These are phyloP conservation scores for Steinernema khuongi DNA, from an alignment of 1,140 invertebrate species.

Conservation along the genomic window DNA sequence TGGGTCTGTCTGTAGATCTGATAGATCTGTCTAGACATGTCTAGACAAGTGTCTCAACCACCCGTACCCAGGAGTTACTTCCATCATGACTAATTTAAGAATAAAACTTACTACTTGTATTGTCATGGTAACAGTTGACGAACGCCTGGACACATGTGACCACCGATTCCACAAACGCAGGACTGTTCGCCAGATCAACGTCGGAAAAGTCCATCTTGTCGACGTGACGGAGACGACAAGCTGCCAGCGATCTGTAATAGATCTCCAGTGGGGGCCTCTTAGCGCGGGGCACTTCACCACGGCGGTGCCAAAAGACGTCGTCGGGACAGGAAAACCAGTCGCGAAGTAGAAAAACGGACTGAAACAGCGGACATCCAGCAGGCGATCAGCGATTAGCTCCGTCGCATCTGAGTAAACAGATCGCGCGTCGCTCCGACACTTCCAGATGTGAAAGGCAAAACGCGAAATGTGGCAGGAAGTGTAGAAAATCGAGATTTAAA, in stretches of 20 bases:
- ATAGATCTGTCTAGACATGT: no score
- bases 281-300: background rate
- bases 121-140: background rate
- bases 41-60: background rate
- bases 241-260: background rate
- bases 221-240: no score
- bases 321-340: conserved; percentile 1
- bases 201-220: no score
- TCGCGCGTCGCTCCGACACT: conserved; percentile 10
- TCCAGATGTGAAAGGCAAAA: no score
- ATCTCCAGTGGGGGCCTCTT: background rate
- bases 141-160: conserved; percentile 1
- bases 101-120: background rate
- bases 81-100: background rate
- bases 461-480: no score
- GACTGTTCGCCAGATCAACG: background rate
- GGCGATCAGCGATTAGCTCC: conserved; percentile 11
- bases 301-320: no score
- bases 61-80: background rate
- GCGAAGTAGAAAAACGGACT: background rate
- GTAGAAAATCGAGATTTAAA: no score
- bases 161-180: background rate
- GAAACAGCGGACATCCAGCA: background rate
- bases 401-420: conserved; percentile 12
- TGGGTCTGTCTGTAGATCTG: no score